These are phyloP conservation scores for Drosophila micromelanica DNA, from an alignment of 1,140 invertebrate genomes.

Conservation along the genomic window DNA sequence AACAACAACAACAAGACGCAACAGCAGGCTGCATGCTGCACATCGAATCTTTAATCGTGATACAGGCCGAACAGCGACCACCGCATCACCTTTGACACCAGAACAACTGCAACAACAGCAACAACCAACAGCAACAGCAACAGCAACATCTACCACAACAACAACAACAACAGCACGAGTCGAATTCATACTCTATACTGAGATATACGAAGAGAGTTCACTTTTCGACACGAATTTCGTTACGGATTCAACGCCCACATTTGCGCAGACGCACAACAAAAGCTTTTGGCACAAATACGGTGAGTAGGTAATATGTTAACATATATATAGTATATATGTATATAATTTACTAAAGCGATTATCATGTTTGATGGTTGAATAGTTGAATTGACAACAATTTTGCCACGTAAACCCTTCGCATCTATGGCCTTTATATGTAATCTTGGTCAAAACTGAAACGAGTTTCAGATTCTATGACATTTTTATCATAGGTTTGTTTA, in stretches of 20 bases:
- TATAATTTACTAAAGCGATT: no score
- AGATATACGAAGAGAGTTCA: conserved; percentile 67
- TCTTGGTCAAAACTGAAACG: no score
- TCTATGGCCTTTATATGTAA: no score
- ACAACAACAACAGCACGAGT: conserved; percentile 51
- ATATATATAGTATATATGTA: conserved; percentile 3
- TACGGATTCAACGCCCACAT: conserved; percentile 14
- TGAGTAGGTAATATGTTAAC: conserved; percentile 66
- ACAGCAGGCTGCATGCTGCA: conserved; percentile 43
- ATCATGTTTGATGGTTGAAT: no score
- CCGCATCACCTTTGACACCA: conserved; percentile 72
- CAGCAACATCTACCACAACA: conserved; percentile 17
- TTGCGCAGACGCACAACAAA: conserved; percentile 19
- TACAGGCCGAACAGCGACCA: conserved; percentile 66
- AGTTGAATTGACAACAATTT: no score
- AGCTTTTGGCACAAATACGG: conserved; percentile 81
- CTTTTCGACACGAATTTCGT: conserved; percentile 27
- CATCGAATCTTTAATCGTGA: conserved; percentile 80
- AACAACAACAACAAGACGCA: conserved; percentile 21
- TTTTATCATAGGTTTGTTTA: no score
- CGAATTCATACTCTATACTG: conserved; percentile 69
- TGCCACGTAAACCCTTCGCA: no score
- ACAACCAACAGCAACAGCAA: conserved; percentile 35
- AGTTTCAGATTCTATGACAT: no score
- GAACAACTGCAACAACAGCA: conserved; percentile 30